phyloP scores from a whole-genome alignment of 2,888 invertebrate species.

The Achlya flavicornis region DNA sequence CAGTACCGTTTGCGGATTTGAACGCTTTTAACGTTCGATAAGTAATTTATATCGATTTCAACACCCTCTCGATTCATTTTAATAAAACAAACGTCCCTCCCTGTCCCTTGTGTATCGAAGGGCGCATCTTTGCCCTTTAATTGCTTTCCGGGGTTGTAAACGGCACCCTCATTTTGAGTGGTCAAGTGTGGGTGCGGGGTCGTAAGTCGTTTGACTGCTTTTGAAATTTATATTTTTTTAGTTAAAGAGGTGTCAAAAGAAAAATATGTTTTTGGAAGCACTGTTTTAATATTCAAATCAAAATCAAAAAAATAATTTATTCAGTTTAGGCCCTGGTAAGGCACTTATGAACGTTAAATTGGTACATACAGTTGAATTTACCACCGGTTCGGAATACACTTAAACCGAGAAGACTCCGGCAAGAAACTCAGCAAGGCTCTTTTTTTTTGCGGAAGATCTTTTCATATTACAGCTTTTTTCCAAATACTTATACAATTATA shows the following conservation, averaged over 20 bases:
- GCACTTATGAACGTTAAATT: too few relatives aligned
- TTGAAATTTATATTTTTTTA: too few relatives aligned
- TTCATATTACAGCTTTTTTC: too few relatives aligned
- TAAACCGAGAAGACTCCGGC: too few relatives aligned
- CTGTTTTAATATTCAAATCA: too few relatives aligned
- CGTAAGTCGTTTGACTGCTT: background rate
- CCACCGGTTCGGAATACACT: too few relatives aligned
- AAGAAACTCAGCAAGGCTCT: too few relatives aligned
- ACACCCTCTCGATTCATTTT: constrained; percentile 29
- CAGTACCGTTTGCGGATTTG: constrained; percentile 32
- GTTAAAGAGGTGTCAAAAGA: background rate
- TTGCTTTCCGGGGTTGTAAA: constrained; percentile 1
- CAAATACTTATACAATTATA: too few relatives aligned
- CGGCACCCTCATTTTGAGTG: background rate
- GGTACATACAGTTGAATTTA: too few relatives aligned
- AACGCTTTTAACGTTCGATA: constrained; percentile 39
- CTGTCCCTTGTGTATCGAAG: constrained; percentile 1
- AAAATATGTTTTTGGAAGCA: background rate
- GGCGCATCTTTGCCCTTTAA: constrained; percentile 4
- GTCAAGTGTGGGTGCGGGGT: background rate
- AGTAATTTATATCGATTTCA: constrained; percentile 40
- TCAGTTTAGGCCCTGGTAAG: too few relatives aligned
- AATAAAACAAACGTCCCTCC: constrained; percentile 4
- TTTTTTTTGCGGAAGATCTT: too few relatives aligned
- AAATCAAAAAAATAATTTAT: too few relatives aligned